Percentiles rank a stretch among this genome's conserved stretches.
Conservation (phyloP, 2,888 invertebrate genomes). For the Tetranychus piercei region DNA sequence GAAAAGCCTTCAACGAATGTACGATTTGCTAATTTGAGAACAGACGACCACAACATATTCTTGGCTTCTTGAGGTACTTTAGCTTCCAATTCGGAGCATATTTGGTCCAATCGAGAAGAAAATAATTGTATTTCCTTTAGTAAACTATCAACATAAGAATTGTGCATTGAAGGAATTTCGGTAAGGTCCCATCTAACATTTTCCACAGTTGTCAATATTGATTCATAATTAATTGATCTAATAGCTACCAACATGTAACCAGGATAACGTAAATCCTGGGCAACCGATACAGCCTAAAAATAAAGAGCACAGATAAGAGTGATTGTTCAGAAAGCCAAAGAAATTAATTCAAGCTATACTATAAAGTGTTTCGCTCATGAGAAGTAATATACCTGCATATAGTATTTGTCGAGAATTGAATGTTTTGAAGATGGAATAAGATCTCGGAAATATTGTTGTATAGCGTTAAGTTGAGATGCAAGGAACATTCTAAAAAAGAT, state of each 20-base stretch:
- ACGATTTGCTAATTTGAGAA: slow-evolving; percentile 64
- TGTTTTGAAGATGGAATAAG: slow-evolving; percentile 49
- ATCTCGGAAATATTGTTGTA: slow-evolving; percentile 66
- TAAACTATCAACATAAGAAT: slow-evolving; percentile 47
- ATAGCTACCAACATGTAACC: slow-evolving; percentile 70
- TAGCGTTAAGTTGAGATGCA: slow-evolving; percentile 61
- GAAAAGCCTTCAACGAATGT: slow-evolving; percentile 82
- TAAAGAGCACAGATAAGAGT: slow-evolving; percentile 9
- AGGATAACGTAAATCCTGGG: slow-evolving; percentile 55
- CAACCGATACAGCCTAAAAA: slow-evolving; percentile 49
- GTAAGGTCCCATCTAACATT: slow-evolving; percentile 67
- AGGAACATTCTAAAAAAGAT: slow-evolving; percentile 47
- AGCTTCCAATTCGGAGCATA: slow-evolving; percentile 36
- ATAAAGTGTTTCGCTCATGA: background rate
- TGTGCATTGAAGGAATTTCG: slow-evolving; percentile 84
- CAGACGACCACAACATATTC: slow-evolving; percentile 63
- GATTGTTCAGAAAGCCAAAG: background rate
- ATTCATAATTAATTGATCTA: slow-evolving; percentile 54
- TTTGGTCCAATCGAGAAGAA: slow-evolving; percentile 6
- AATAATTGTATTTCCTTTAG: slow-evolving; percentile 9
- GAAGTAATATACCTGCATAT: slow-evolving; percentile 32
- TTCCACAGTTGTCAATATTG: slow-evolving; percentile 56
- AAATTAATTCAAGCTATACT: slow-evolving; percentile 8
- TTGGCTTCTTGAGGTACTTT: slow-evolving; percentile 50
- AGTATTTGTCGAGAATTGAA: slow-evolving; percentile 36